Percentiles rank a stretch among this genome's conserved stretches.
These are phyloP conservation scores for Toxotes chatareus DNA, from an alignment of 2,113 vertebrate genomes.

Conservation along the genomic window DNA sequence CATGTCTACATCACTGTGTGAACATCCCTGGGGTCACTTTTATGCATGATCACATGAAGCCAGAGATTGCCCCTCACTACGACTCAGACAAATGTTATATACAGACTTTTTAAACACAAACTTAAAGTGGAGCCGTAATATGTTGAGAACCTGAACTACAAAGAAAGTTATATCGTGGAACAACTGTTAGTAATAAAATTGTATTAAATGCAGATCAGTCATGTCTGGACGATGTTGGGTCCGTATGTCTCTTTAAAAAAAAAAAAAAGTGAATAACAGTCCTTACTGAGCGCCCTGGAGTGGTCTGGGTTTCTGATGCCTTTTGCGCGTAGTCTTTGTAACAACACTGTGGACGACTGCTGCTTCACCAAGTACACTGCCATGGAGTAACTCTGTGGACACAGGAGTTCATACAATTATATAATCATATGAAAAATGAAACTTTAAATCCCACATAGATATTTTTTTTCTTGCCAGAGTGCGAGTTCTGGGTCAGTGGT, in stretches of 20 bases:
- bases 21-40: neutral
- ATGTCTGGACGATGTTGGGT: neutral
- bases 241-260: neutral
- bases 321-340: constrained; percentile 97
- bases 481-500: neutral
- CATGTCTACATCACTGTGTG: too few relatives aligned
- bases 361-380: constrained; percentile 98
- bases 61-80: too few relatives aligned
- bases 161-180: neutral
- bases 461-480: neutral
- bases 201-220: neutral
- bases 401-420: neutral
- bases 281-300: constrained; percentile 97
- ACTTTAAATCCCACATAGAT: neutral
- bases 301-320: constrained; percentile 99
- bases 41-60: neutral
- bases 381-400: constrained; percentile 95
- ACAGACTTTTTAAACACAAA: too few relatives aligned
- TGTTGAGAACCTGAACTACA: neutral
- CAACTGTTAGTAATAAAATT: neutral
- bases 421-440: neutral
- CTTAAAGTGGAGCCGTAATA: too few relatives aligned
- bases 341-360: constrained; percentile 94
- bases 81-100: too few relatives aligned
- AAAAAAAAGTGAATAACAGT: constrained; percentile 2